These are phyloP conservation scores for Caenorhabditis becei DNA, from an alignment of 2,888 invertebrate genomes.

Conservation along the genomic window DNA sequence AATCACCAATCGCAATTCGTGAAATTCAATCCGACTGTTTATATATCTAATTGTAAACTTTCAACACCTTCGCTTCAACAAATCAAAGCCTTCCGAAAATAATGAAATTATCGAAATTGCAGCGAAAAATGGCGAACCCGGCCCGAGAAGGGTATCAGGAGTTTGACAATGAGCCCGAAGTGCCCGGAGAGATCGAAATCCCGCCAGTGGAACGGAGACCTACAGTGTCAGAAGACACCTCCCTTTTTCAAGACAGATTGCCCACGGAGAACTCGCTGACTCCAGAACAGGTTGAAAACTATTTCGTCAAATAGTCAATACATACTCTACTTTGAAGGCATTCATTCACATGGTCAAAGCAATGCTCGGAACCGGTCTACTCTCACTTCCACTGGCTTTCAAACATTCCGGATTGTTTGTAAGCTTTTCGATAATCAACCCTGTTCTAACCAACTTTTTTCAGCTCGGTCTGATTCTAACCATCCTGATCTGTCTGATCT, in stretches of 20 bases:
- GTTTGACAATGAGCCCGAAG: conserved; percentile 66
- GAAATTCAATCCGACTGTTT: conserved; percentile 8
- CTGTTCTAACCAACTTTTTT: no score
- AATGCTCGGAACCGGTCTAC: conserved; percentile 94
- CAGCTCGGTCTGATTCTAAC: conserved; percentile 89
- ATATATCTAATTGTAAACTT: no score
- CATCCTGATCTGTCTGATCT: conserved; percentile 90
- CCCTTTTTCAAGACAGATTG: conserved; percentile 63
- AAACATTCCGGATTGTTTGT: conserved; percentile 93
- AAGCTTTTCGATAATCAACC: no score
- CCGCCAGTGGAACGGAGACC: conserved; percentile 17
- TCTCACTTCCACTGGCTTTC: conserved; percentile 97
- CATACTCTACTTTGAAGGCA: no score
- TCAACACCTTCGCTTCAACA: no score
- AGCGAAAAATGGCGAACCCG: conserved; percentile 67
- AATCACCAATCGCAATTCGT: neutral
- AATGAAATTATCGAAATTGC: no score
- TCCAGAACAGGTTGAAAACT: conserved; percentile 54
- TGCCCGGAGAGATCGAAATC: conserved; percentile 29
- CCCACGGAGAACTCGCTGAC: conserved; percentile 62
- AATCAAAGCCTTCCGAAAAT: no score
- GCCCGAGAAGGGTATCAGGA: conserved; percentile 68
- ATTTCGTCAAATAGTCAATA: no score
- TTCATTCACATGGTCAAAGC: conserved; percentile 73
- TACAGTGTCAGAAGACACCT: conserved; percentile 59